phyloP scores from a whole-genome alignment of 2,888 invertebrate genomes.

The Malacosoma neustria region DNA sequence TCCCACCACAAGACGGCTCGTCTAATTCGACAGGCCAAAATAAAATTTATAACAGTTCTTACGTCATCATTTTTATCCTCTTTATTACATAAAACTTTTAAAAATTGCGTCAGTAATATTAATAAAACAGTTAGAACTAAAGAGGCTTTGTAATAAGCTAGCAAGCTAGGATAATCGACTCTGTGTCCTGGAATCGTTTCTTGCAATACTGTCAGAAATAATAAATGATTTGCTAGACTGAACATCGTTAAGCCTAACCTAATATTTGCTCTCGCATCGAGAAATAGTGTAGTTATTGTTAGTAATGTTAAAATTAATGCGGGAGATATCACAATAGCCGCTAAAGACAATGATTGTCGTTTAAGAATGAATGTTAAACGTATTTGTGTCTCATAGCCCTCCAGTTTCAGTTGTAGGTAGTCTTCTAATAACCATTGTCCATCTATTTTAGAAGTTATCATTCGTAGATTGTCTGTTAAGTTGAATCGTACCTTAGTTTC shows the following conservation, averaged over 20 bases:
- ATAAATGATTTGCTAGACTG: slow-evolving; percentile 16
- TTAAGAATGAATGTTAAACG: slow-evolving; percentile 11
- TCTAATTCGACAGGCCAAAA: slow-evolving; percentile 5
- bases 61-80: slow-evolving; percentile 2
- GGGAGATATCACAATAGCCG: slow-evolving; percentile 15
- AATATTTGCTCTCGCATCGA: slow-evolving; percentile 9
- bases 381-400: slow-evolving; percentile 7
- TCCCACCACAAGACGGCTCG: slow-evolving; percentile 7
- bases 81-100: slow-evolving; percentile 6
- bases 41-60: slow-evolving; percentile 6
- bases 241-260: slow-evolving; percentile 15
- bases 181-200: slow-evolving; percentile 13
- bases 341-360: slow-evolving; percentile 12
- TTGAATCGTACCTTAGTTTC: slow-evolving; percentile 9
- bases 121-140: slow-evolving; percentile 9
- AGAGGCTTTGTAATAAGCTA: slow-evolving; percentile 16
- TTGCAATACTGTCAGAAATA: slow-evolving; percentile 10
- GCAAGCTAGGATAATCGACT: slow-evolving; percentile 12
- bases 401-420: slow-evolving; percentile 3
- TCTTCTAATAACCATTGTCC: slow-evolving; percentile 22
- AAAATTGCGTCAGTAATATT: slow-evolving; percentile 5
- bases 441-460: slow-evolving; percentile 14
- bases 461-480: slow-evolving; percentile 7
- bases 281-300: slow-evolving; percentile 10
- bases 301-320: slow-evolving; percentile 12